phyloP scores from a whole-genome alignment of 2,797 vertebrate species.

The Acanthopagrus latus region DNA sequence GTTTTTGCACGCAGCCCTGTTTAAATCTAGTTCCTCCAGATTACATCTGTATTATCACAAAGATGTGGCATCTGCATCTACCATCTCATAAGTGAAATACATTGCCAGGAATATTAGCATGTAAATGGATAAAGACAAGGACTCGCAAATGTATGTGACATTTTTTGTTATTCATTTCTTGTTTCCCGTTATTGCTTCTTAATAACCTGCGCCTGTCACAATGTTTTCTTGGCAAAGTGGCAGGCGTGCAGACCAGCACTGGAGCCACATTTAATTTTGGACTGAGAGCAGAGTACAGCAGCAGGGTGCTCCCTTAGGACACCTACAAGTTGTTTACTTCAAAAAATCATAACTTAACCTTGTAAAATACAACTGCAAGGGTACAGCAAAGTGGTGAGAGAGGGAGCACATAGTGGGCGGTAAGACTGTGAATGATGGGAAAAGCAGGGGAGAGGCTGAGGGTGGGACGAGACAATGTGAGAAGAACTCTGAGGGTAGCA shows the following conservation, averaged over 20 bases:
- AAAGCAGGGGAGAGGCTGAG: neutral
- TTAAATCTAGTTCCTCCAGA: neutral
- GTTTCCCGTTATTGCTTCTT: conserved; percentile 21
- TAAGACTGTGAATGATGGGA: conserved; percentile 10
- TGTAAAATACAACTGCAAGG: conserved; percentile 44
- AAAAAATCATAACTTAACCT: conserved; percentile 59
- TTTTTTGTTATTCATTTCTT: neutral
- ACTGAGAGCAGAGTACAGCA: conserved; percentile 21
- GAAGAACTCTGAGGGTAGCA: neutral
- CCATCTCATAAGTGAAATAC: neutral
- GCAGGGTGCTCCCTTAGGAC: conserved; percentile 31
- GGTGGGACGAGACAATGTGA: neutral
- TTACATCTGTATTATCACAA: neutral
- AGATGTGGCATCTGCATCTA: neutral
- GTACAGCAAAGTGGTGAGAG: conserved; percentile 12
- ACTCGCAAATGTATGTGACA: neutral
- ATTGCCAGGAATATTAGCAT: conserved; percentile 4
- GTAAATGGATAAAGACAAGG: neutral
- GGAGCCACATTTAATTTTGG: conserved; percentile 42
- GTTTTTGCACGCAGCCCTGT: neutral
- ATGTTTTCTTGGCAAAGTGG: conserved; percentile 42
- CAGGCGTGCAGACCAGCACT: neutral
- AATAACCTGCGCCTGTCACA: conserved; percentile 26
- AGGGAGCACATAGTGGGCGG: neutral
- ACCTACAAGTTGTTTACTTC: conserved; percentile 53